Base-by-base conservation (phyloP, 1,140 invertebrate genomes). In the Daktulosphaira vitifoliae region DNA sequence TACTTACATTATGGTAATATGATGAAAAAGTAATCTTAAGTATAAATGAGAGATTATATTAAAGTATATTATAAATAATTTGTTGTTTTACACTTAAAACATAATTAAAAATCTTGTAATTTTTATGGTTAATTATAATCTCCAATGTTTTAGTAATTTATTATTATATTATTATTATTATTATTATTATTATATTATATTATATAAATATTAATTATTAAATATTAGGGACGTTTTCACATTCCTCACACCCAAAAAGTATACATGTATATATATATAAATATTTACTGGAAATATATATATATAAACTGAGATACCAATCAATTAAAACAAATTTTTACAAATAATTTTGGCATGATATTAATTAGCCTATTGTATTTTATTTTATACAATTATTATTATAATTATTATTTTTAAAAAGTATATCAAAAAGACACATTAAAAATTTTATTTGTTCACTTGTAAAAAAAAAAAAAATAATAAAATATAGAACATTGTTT, bases 31-130 rank as follows among this genome's bases (percentile, higher is more conserved):
- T 62, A 46, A 62, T 62, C 56, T 62, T 62, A 62, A 62, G 39
- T 62, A 62, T 62, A n/a, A n/a, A n/a, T n/a, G 42, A 46, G 46
- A 62, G 46, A 62, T 62, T 48, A 59, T 59, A 33, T 33, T 33
- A 33, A 33, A 33, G 11, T 33, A 33, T 33, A 62, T 62, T 62
- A 62, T 62, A 62, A 62, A 62, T 62, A 62, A 48, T 62, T 62
- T 62, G 56, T n/a, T n/a, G n/a, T 62, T 62, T 62, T 62, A 62
- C 56, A 62, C 56, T 62, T 62, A 18, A 62, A 62, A 62, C 56
- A 62, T 62, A 62, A 62, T 62, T 62, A 46, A 62, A 62, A 62
- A 62, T 62, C 56, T 62, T 62, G 56, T 62, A 62, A 62, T 62
- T 62, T 62, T 48, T 62, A 62, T 16, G 56, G 46, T 62, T 62